Percentiles rank a stretch among this genome's conserved stretches.
Evolutionary conservation across 2,113 vertebrate species (phyloP).

Genomic region (Oncorhynchus tshawytscha): DNA sequence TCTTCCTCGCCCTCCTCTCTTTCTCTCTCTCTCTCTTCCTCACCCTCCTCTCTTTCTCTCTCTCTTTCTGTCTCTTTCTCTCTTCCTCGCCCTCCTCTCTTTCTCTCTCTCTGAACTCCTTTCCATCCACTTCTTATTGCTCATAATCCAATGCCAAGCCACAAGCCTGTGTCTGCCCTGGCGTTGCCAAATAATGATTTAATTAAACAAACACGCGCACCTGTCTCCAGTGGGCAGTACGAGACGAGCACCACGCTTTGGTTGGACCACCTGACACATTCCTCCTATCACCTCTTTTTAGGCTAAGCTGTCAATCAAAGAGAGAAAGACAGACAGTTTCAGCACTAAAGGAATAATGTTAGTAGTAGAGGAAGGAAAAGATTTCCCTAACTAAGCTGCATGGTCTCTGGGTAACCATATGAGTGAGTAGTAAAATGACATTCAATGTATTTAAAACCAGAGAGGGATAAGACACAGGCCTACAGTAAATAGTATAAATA

Average conservation of each 20-base stretch:
- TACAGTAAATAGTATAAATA: no score
- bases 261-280: not conserved
- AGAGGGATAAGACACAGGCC: no score
- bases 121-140: slow-evolving; percentile 22
- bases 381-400: no score
- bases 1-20: no score
- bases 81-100: not conserved
- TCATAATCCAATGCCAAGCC: slow-evolving; percentile 40
- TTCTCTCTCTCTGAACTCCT: not conserved
- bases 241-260: not conserved
- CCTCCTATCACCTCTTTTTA: slow-evolving; percentile 10
- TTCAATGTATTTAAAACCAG: no score
- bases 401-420: no score
- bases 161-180: slow-evolving; percentile 23
- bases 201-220: slow-evolving; percentile 53
- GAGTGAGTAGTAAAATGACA: no score
- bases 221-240: slow-evolving; percentile 36
- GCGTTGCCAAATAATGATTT: slow-evolving; percentile 27
- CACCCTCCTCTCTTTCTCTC: no score
- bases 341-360: no score
- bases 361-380: no score
- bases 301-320: slow-evolving; percentile 26
- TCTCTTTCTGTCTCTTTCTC: no score
- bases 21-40: no score
- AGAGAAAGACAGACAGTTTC: not conserved